A percentile compares a stretch with the other conserved stretches of the same genome.
phyloP scores from a whole-genome alignment of 2,797 vertebrate genomes.

The Amblyraja radiata region DNA sequence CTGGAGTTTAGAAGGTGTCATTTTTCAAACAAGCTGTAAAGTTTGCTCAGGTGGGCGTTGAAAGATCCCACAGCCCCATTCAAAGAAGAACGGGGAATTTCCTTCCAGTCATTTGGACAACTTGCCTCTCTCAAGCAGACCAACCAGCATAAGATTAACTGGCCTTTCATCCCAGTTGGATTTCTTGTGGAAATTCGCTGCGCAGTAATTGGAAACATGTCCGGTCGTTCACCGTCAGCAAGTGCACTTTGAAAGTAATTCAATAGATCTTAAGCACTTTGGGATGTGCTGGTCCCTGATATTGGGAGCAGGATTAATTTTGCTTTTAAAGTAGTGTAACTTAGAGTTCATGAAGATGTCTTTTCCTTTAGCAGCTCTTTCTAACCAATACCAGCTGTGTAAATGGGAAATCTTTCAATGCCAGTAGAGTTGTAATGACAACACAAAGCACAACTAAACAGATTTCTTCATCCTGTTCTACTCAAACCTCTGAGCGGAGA shows the following conservation, averaged over 20 bases:
- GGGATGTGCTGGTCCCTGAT: not conserved
- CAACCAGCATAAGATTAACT: not conserved
- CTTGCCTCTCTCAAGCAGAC: not conserved
- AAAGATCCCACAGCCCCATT: not conserved
- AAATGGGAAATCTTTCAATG: not conserved
- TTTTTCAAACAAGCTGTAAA: constrained; percentile 5
- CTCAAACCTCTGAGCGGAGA: not conserved
- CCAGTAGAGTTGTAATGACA: not conserved
- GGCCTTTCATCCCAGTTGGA: not conserved
- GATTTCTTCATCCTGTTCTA: not conserved
- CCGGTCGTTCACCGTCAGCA: not conserved
- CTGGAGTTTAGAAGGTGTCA: not conserved
- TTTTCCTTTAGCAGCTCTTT: not conserved
- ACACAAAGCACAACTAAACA: no score
- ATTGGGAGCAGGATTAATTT: not conserved
- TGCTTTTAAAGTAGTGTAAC: not conserved
- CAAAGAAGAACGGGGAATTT: not conserved
- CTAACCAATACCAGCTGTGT: not conserved
- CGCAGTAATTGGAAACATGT: not conserved
- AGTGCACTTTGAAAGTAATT: not conserved
- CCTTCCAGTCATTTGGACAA: not conserved
- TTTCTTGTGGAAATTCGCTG: not conserved
- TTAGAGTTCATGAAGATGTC: not conserved
- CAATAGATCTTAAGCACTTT: not conserved
- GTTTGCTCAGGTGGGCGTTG: not conserved